These are phyloP conservation scores for Enteromius mattozi DNA, from an alignment of 2,797 vertebrate species.

Conservation along the genomic window DNA sequence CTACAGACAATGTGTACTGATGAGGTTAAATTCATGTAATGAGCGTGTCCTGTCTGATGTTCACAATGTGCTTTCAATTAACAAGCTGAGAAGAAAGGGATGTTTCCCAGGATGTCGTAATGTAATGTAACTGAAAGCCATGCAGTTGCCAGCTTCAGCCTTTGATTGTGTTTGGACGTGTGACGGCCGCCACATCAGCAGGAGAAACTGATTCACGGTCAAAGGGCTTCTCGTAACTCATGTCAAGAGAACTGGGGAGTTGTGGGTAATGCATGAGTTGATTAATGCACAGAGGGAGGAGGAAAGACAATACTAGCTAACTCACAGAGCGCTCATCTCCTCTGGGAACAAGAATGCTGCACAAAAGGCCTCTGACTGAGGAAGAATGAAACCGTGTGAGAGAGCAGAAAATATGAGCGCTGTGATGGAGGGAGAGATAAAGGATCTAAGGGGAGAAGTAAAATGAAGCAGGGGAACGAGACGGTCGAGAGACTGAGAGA, in stretches of 20 bases:
- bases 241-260: conserved; percentile 24
- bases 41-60: background rate
- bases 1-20: background rate
- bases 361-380: conserved; percentile 4
- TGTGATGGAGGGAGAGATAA: conserved; percentile 28
- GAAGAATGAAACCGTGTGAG: conserved; percentile 25
- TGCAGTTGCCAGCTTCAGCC: background rate
- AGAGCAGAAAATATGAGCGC: conserved; percentile 32
- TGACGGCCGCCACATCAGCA: conserved; percentile 28
- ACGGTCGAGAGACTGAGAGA: conserved; percentile 1
- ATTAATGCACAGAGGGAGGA: conserved; percentile 32
- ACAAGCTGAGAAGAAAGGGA: conserved; percentile 25
- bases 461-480: conserved; percentile 42
- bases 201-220: conserved; percentile 26
- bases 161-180: conserved; percentile 6
- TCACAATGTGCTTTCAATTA: background rate
- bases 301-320: conserved; percentile 17
- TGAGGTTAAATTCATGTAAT: background rate
- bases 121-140: conserved; percentile 1
- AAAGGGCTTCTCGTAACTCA: conserved; percentile 38
- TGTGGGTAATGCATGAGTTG: conserved; percentile 47
- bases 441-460: conserved; percentile 18
- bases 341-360: conserved; percentile 21
- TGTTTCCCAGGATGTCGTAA: background rate
- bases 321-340: background rate